Base-by-base conservation (phyloP, 2,797 vertebrate species). In the Emys orbicularis region DNA sequence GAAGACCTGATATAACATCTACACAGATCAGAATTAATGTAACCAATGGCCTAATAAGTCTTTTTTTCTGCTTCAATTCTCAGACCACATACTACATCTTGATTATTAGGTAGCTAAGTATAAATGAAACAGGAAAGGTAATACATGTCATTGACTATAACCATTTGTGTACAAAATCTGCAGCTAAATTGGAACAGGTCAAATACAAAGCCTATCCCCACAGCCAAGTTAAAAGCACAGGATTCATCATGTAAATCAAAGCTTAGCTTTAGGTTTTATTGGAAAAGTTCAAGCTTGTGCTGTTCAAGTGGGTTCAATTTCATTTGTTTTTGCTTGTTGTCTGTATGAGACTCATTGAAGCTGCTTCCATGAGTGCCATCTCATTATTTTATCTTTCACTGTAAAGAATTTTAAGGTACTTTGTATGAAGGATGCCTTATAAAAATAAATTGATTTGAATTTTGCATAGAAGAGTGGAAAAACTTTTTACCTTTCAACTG, bases 351-450 rank as follows among this genome's bases (percentile, higher is more conserved):
- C n/a, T 87, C 12, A 65, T 21, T 86, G 81, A 95, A 88, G 5
- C 5, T 79, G 6, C 80, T 90, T 50, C 83, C 83, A 37, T 84
- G 79, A 89, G 65, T 76, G 10, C 3, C 15, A 65, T 68, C 44
- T 95, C 85, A 92, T 96, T 92, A 89, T 92, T 95, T 94, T 90
- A 57, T 79, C 31, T 72, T 90, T 91, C 81, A 37, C 12, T n/a
- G 11, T 41, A 31, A 47, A 50, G 27, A 90, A 89, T 89, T 89
- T 90, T 86, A 44, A 94, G 16, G 12, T 68, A 85, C 4, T 89
- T 80, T 82, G 49, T 25, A 52, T n/a, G 52, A 86, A 89, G 93
- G 2, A 56, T 88, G 53, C 0, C 59, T 89, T 93, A 37, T 57
- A 52, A 81, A 94, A 95, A 90, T 93, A 88, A 90, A 89, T 89